Conservation (phyloP, 2,888 invertebrate genomes). For the Autographa gamma region DNA sequence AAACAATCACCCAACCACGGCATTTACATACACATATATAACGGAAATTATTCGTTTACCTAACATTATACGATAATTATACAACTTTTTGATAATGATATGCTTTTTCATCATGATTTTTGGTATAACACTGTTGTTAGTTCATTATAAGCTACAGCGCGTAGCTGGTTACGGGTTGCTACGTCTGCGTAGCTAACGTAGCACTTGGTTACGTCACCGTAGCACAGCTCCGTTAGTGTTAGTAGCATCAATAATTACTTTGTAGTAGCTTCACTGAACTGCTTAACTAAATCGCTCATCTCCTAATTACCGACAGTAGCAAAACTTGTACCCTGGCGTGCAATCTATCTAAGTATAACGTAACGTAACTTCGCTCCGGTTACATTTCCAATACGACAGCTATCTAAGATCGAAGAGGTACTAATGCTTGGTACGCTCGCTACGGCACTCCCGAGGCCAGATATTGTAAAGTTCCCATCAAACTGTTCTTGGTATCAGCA, state of each 20-base stretch:
- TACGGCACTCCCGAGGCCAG: conserved; percentile 58
- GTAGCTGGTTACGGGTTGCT: not conserved
- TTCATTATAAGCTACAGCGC: not conserved
- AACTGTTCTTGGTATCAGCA: conserved; percentile 68
- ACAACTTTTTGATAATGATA: not conserved
- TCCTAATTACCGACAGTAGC: not conserved
- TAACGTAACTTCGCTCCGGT: conserved; percentile 16
- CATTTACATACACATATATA: conserved; percentile 38
- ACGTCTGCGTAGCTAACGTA: not conserved
- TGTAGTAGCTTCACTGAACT: not conserved
- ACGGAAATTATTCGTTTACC: conserved; percentile 5
- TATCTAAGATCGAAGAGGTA: conserved; percentile 52
- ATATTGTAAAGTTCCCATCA: conserved; percentile 67
- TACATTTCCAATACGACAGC: conserved; percentile 42
- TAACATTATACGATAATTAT: conserved; percentile 22
- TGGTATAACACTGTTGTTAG: no score
- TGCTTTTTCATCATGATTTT: not conserved
- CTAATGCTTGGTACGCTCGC: conserved; percentile 47
- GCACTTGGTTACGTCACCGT: not conserved
- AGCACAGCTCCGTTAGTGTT: not conserved
- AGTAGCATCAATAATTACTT: not conserved
- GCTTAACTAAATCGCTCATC: not conserved
- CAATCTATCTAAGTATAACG: not conserved
- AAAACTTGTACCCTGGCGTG: not conserved
- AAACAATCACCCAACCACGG: conserved; percentile 41